Conservation (phyloP, 2,797 vertebrate genomes). For the Muscicapa striata region DNA sequence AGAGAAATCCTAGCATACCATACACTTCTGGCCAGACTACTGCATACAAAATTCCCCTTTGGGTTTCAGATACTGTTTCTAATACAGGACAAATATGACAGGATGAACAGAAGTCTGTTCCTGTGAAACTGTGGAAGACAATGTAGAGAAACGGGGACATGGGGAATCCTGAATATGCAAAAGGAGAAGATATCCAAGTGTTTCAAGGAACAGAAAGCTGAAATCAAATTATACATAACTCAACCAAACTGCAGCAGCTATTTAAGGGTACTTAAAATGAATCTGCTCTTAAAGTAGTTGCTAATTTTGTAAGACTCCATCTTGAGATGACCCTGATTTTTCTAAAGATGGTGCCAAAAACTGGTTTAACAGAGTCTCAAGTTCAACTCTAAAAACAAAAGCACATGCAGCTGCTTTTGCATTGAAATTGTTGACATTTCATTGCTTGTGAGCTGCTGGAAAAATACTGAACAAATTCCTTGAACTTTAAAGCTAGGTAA, state of each 20-base stretch:
- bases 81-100: not conserved
- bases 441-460: not conserved
- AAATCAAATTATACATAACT: not conserved
- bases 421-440: not conserved
- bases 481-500: not conserved
- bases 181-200: not conserved
- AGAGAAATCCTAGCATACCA: not conserved
- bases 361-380: not conserved
- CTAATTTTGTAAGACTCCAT: not conserved
- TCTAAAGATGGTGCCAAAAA: not conserved
- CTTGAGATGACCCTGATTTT: conserved; percentile 17
- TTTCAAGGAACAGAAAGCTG: not conserved
- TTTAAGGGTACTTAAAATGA: not conserved
- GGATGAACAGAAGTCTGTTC: not conserved
- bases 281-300: not conserved
- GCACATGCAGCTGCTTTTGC: not conserved
- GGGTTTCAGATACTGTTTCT: not conserved
- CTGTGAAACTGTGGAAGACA: not conserved
- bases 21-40: not conserved
- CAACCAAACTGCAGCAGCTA: not conserved
- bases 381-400: conserved; percentile 5
- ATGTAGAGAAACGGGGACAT: not conserved
- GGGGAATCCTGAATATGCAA: not conserved
- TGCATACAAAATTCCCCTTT: not conserved
- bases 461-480: not conserved